Base-by-base conservation (phyloP, 2,113 vertebrate species). In the Forbesichthys papilliferus region DNA sequence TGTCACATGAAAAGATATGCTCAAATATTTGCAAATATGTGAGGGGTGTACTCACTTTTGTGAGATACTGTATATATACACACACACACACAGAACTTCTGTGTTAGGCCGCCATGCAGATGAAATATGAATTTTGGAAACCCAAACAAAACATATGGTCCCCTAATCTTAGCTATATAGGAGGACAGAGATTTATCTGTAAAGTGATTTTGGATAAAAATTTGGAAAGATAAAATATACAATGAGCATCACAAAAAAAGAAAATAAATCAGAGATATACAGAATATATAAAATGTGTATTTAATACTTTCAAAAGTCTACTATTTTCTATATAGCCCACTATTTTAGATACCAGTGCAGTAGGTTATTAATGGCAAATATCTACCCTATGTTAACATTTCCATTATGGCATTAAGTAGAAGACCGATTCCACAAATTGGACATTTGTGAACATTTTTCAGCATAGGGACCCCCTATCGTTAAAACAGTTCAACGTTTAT, bases 211-310 rank as follows among this genome's bases (percentile, higher is more conserved):
- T 55, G 75, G 63, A 71, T 46, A 79, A 64, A 49, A 81, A 62
- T 52, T 27, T 65, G 66, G 34, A 77, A 69, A 74, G 74, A 84
- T 66, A 34, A 34, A 59, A 14, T 27, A 36, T 34, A 73, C 81
- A 47, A 62, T 18, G 81, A 78, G 75, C 71, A 11, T 11, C 20
- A 33, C 56, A 58, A 18, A 58, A 58, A 58, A 86, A 79, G 74
- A 73, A 84, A 86, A 86, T 84, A 82, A 79, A 75, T 68, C 27
- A 27, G 27, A 90, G 64, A 84, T 87, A 80, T 86, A 86, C 79
- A 83, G 80, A 81, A 83, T 84, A 89, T 85, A 88, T 46, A 88
- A 88, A 87, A 90, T 70, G 69, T 86, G 70, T 71, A 85, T 74
- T 75, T 75, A 82, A 82, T 80, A 84, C 75, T 61, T 83, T 58